Evolutionary conservation across 2,113 vertebrate genomes (phyloP), one percentile per base, ranked within the genome.

Genomic region (Peromyscus polionotus): DNA sequence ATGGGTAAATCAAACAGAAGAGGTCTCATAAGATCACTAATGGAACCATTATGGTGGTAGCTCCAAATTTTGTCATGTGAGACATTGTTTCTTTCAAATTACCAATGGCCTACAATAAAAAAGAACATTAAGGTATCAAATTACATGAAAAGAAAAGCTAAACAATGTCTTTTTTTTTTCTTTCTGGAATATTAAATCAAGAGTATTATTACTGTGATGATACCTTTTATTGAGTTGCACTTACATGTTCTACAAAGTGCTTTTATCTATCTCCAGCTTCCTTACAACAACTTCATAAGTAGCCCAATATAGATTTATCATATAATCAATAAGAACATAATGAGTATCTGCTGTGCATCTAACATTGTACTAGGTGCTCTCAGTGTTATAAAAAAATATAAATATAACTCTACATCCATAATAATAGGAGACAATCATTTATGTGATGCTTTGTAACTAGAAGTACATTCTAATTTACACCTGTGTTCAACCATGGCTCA

Each of bases 111-210:
- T 68, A 67, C 42, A 93, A 61, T n/a, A 95, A 95, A 95, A 68
- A 36, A 67, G 95, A 86, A 45, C 6, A 63, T 75, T 70, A 91
- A 95, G 19, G 8, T 3, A 95, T 89, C 61, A 95, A 63, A 93
- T 90, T 93, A 90, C 68, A 89, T 77, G 79, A 83, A 90, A 36
- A 91, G 20, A 89, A 94, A 95, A 94, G 2, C 68, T 83, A 87
- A 97, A 75, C 36, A 94, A 93, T 63, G 19, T 20, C 11, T 22
- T 75, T 96, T 96, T 96, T 96, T 83, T 93, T 94, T 12, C 90
- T 92, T 89, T 92, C 68, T 92, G 19, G 80, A 95, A 79, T 31
- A 97, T 92, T 95, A 33, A 79, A 93, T 57, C 59, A 86, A 24
- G 67, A 84, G 9, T 90, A 90, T 87, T 72, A 89, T 92, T 88